phyloP scores from a whole-genome alignment of 2,797 vertebrate species.

The Euthynnus affinis region DNA sequence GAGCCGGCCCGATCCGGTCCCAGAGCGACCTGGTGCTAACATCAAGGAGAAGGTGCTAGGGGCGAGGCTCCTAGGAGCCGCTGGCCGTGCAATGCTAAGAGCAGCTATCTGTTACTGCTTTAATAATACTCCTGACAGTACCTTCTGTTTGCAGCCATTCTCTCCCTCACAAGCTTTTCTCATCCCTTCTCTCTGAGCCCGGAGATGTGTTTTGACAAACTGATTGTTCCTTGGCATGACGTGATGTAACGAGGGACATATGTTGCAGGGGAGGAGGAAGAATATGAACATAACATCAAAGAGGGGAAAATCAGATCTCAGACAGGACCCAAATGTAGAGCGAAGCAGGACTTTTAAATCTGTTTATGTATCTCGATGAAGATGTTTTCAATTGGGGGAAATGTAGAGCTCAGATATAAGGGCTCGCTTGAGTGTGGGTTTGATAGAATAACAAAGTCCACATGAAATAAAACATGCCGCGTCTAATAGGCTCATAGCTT shows the following conservation, averaged over 20 bases:
- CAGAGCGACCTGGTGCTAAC: constrained; percentile 68
- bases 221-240: constrained; percentile 80
- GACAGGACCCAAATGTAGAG: constrained; percentile 55
- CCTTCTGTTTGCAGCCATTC: constrained; percentile 60
- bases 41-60: constrained; percentile 76
- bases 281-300: constrained; percentile 77
- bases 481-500: constrained; percentile 50
- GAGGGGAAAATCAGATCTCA: constrained; percentile 70
- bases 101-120: constrained; percentile 78
- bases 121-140: constrained; percentile 73
- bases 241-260: constrained; percentile 80
- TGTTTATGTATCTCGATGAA: constrained; percentile 72
- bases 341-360: constrained; percentile 64
- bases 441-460: constrained; percentile 69
- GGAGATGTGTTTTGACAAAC: constrained; percentile 80
- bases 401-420: constrained; percentile 54
- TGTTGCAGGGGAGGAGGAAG: constrained; percentile 69
- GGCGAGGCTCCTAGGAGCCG: constrained; percentile 55
- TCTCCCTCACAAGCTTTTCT: constrained; percentile 53
- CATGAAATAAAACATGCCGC: constrained; percentile 64
- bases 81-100: constrained; percentile 60
- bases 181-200: constrained; percentile 51
- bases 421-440: constrained; percentile 50
- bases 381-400: constrained; percentile 75
- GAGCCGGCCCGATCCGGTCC: constrained; percentile 63